Evolutionary conservation across 2,113 vertebrate genomes (phyloP).

Genomic region (Dissostichus mawsoni): DNA sequence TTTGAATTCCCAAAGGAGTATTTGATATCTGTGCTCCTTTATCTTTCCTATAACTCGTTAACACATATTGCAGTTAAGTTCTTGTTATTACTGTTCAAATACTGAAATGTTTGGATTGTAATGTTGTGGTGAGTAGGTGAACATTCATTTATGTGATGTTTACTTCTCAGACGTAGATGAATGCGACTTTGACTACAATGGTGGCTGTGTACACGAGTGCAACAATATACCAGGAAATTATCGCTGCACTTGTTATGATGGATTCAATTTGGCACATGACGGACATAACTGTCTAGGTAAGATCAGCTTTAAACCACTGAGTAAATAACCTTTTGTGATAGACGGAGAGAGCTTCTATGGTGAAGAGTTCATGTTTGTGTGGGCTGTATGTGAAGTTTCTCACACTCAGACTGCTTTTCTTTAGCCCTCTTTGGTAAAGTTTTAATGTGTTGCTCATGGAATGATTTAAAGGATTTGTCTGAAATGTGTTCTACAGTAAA

Average conservation of each 20-base stretch:
- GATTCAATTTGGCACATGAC: conserved; percentile 95
- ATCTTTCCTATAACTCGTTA: neutral
- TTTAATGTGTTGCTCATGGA: neutral
- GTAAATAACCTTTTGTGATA: neutral
- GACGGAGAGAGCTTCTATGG: conserved; percentile 15
- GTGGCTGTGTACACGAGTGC: conserved; percentile 97
- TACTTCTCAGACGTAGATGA: conserved; percentile 91
- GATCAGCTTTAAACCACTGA: conserved; percentile 46
- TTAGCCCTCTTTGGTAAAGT: neutral
- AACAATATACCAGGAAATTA: conserved; percentile 98
- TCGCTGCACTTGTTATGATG: conserved; percentile 96
- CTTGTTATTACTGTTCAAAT: neutral
- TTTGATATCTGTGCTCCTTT: neutral
- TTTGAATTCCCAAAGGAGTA: neutral
- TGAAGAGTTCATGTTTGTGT: conserved; percentile 44
- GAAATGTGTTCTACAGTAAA: conserved; percentile 14
- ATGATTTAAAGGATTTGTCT: neutral
- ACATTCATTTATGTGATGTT: conserved; percentile 69
- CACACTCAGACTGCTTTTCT: conserved; percentile 26
- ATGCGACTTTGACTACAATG: conserved; percentile 93
- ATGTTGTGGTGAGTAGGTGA: conserved; percentile 29
- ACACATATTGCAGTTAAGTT: neutral
- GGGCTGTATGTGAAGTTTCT: conserved; percentile 39
- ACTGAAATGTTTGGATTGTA: neutral
- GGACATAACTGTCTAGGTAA: conserved; percentile 99